Conservation (phyloP, 2,888 invertebrate genomes). For the Nomada hirtipes region DNA sequence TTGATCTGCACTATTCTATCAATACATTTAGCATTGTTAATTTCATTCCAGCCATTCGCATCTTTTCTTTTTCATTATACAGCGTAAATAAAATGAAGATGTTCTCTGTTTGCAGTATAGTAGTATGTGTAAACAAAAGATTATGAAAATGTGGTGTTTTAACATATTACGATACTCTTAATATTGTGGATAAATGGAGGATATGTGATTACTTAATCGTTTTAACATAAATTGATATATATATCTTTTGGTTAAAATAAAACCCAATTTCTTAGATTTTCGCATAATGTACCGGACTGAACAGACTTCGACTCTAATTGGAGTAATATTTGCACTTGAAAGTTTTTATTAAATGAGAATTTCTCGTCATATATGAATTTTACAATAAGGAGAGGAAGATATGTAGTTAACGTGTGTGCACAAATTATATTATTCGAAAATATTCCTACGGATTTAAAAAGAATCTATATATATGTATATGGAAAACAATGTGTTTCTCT, state of each 20-base stretch:
- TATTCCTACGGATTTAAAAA: slow-evolving; percentile 50
- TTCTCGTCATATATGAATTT: slow-evolving; percentile 29
- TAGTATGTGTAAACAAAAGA: slow-evolving; percentile 38
- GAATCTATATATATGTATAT: neutral
- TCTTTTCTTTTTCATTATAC: slow-evolving; percentile 36
- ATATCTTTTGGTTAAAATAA: slow-evolving; percentile 22
- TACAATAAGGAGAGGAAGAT: slow-evolving; percentile 19
- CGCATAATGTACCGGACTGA: slow-evolving; percentile 13
- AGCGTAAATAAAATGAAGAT: slow-evolving; percentile 35
- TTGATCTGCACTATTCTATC: slow-evolving; percentile 52
- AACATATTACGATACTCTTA: slow-evolving; percentile 32
- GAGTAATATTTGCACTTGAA: slow-evolving; percentile 29
- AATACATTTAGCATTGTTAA: slow-evolving; percentile 47
- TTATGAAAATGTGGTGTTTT: slow-evolving; percentile 41
- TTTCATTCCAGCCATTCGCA: slow-evolving; percentile 51
- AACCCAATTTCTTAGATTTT: slow-evolving; percentile 33
- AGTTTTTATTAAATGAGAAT: slow-evolving; percentile 19
- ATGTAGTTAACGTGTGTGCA: slow-evolving; percentile 34
- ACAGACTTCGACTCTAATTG: slow-evolving; percentile 21
- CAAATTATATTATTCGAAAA: slow-evolving; percentile 49
- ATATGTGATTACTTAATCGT: slow-evolving; percentile 51
- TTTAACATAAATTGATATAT: slow-evolving; percentile 40
- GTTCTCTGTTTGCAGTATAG: slow-evolving; percentile 33
- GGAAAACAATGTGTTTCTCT: neutral
- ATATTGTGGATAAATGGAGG: slow-evolving; percentile 38